A percentile compares a stretch with the other conserved stretches of the same genome.
Evolutionary conservation across 2,888 invertebrate species (phyloP).

Genomic region (Amblyjoppa fuscipennis): DNA sequence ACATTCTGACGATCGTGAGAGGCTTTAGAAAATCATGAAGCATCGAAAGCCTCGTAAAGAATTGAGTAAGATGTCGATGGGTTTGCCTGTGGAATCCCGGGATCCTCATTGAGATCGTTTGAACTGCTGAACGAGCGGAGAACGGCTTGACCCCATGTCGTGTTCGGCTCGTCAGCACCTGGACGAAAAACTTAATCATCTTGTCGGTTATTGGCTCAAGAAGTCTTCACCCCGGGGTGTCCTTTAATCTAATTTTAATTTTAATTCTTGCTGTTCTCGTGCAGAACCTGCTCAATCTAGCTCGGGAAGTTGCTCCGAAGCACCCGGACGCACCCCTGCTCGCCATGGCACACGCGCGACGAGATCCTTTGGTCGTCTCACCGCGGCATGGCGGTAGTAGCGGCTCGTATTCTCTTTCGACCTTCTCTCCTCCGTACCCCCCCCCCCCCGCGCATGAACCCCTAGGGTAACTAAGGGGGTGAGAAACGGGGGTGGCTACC

Average conservation of each 20-base stretch:
- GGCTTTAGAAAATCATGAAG: not conserved
- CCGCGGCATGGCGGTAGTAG: slow-evolving; percentile 38
- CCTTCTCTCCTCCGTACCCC: slow-evolving; percentile 49
- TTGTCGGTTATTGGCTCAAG: slow-evolving; percentile 50
- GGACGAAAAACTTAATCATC: slow-evolving; percentile 54
- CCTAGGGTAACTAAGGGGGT: slow-evolving; percentile 50
- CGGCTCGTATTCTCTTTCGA: slow-evolving; percentile 47
- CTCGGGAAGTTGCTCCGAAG: not conserved
- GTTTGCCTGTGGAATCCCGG: not conserved
- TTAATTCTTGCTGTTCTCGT: slow-evolving; percentile 36
- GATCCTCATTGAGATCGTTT: slow-evolving; percentile 11
- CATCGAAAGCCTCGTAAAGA: not conserved
- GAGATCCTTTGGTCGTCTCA: slow-evolving; percentile 35
- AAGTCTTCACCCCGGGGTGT: slow-evolving; percentile 38
- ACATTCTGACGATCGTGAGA: no score
- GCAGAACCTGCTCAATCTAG: slow-evolving; percentile 11
- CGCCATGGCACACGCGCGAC: slow-evolving; percentile 26
- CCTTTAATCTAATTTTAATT: slow-evolving; percentile 1
- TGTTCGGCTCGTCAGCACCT: slow-evolving; percentile 31
- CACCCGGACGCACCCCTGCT: slow-evolving; percentile 20
- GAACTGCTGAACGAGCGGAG: not conserved
- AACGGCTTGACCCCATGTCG: slow-evolving; percentile 1
- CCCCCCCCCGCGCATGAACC: not conserved
- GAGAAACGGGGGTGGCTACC: slow-evolving; percentile 79
- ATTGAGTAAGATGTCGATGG: not conserved